Evolutionary conservation across 2,888 invertebrate species (phyloP), one percentile per base, ranked within the genome.

Genomic region (Drosophila quinaria): DNA sequence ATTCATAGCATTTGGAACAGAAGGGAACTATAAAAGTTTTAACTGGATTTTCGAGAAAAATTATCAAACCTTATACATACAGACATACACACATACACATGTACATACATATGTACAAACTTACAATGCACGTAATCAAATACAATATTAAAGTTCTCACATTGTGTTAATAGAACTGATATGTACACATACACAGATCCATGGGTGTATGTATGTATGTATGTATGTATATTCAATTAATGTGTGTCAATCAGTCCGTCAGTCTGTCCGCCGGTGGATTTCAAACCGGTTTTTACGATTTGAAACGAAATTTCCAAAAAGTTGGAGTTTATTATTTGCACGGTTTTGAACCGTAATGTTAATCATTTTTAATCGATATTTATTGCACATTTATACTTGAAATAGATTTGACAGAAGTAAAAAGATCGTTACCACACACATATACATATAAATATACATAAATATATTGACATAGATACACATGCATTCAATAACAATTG

Each of bases 231-330:
- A 19, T 44, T 46, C 33, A 56, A 46, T 35, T 29, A 59, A 55
- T 44, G 11, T 50, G 22, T 67, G 35, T n/a, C 17, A 47, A 52
- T 49, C 49, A 55, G 29, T 49, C 42, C 50, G 35, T 37, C 54
- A n/a, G 49, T 39, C 22, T 5, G 22, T 46, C 37, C 19, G 33
- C 39, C 44, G 25, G 37, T 19, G 17, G 10, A 56, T 39, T 56
- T 31, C 1, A 67, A 68, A 68, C 69, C 46, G 44, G 69, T 65
- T 60, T 39, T 1, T 19, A 11, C 25, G 25, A 5, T 5, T 25
- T 6, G 25, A 56, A 25, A 11, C n/a, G 6, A 44, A 44, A 41
- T 37, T 8, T 22, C 44, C 44, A 50, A 35, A 50, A 50, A 19
- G 33, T 19, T 35, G 17, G n/a, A 44, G 13, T 44, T 55, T 22